Percentiles rank a stretch among this genome's conserved stretches.
These are phyloP conservation scores for Crypturellus tataupa DNA, from an alignment of 2,797 vertebrate genomes.

Conservation along the genomic window DNA sequence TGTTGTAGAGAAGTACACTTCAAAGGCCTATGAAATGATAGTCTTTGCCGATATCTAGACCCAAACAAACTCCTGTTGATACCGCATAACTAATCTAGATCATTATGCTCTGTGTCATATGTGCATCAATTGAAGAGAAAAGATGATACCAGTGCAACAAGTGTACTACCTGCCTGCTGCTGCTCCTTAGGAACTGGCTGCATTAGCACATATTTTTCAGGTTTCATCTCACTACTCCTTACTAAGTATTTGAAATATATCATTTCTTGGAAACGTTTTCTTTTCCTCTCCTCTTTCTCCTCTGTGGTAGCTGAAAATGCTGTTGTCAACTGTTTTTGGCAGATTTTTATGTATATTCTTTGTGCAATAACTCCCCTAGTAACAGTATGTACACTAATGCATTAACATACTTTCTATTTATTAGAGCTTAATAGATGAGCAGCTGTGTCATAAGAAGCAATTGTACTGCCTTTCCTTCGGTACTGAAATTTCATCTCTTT, in stretches of 20 bases:
- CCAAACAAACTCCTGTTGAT: background rate
- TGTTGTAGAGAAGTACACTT: background rate
- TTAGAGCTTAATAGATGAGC: constrained; percentile 84
- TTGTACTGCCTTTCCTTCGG: constrained; percentile 82
- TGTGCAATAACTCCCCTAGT: background rate
- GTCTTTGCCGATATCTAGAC: background rate
- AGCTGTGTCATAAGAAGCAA: constrained; percentile 82
- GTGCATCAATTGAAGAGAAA: background rate
- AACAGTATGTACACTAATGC: background rate
- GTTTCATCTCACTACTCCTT: background rate
- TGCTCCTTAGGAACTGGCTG: background rate
- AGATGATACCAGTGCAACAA: background rate
- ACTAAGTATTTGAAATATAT: background rate
- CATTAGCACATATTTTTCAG: background rate
- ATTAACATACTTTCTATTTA: background rate
- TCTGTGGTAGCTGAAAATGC: background rate
- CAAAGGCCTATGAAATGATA: background rate
- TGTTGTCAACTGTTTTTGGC: background rate
- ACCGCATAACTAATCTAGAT: background rate
- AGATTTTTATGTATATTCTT: background rate
- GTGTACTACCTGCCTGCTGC: background rate
- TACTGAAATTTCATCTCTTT: constrained; percentile 72
- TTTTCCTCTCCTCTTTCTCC: no score
- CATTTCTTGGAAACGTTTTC: background rate
- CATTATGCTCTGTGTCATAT: background rate